Base-by-base conservation (phyloP, 1,140 invertebrate genomes). In the Leptinotarsa lineolata region DNA sequence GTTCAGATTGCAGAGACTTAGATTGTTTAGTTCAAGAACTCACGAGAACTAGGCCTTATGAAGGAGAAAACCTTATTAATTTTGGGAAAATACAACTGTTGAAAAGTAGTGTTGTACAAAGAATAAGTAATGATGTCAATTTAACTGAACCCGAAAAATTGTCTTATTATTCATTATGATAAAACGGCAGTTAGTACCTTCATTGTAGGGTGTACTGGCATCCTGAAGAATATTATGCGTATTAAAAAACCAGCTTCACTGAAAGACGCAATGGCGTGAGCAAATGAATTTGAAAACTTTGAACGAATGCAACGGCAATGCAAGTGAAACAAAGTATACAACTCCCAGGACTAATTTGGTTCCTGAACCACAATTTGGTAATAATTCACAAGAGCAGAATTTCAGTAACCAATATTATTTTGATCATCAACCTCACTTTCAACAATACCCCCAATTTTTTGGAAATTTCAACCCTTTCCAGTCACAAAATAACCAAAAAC, bases 11-110 rank as follows among this genome's bases (percentile, higher is more conserved):
- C 4, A 65, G 70, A 65, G 3, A 66, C 21, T 24, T 66, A 48
- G 60, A 65, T 39, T 70, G 54, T 64, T 13, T 70, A 64, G 45
- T 70, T 63, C 60, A 72, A 48, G n/a, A 72, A 24, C 18, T 65
- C 12, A 72, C 60, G 21, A 16, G 6, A 65, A 65, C 64, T 39
- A 54, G 45, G 18, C 68, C 46, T 13, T 70, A 70, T 21, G 59
- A 59, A 59, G 18, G 18, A 16, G 59, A 63, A 64, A 8, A 72
- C 44, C 48, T 64, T 18, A 20, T 72, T 6, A 58, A 64, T 64
- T 72, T 72, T 44, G 70, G 70, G 6, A 68, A 44, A 68, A 18
- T 68, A 3, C 70, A 72, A 64, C 24, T 72, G 18, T 24, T 72
- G 22, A 39, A 30, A 18, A 63, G 58, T 44, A 72, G 18, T 44